phyloP scores from a whole-genome alignment of 2,797 vertebrate species.

The Ibycter americanus region DNA sequence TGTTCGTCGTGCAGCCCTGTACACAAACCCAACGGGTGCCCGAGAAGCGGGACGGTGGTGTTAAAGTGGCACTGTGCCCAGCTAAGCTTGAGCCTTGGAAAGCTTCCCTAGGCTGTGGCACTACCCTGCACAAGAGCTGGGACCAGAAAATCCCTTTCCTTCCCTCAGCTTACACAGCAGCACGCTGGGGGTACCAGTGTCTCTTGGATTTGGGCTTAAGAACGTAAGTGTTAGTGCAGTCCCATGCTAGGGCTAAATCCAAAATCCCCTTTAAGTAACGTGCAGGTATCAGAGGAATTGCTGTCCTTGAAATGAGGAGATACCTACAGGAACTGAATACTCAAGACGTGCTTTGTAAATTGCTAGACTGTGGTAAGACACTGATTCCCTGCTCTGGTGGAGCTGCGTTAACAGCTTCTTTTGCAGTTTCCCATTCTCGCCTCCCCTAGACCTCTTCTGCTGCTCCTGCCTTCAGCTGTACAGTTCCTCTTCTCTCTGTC shows the following conservation, averaged over 20 bases:
- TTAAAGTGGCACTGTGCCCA: fast-evolving
- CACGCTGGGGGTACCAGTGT: background rate
- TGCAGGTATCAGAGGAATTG: background rate
- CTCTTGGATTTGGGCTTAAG: background rate
- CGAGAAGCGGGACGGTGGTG: background rate
- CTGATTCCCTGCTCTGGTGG: background rate
- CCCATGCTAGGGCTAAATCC: background rate
- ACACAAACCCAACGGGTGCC: background rate
- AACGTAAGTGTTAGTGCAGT: background rate
- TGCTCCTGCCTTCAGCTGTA: background rate
- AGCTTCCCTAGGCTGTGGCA: background rate
- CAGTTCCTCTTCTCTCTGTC: background rate
- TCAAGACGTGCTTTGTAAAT: background rate
- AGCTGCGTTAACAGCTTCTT: background rate
- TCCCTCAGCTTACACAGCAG: background rate
- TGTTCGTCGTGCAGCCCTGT: background rate
- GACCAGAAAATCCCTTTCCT: background rate
- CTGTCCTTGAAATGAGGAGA: background rate
- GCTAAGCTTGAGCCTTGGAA: background rate
- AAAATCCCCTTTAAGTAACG: background rate
- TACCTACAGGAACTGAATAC: background rate
- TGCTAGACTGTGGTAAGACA: background rate
- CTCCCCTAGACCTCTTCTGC: background rate
- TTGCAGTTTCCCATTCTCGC: background rate
- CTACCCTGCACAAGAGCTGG: background rate